A percentile compares a stretch with the other conserved stretches of the same genome.
Evolutionary conservation across 2,797 vertebrate species (phyloP).

Genomic region (Acipenser oxyrinchus): DNA sequence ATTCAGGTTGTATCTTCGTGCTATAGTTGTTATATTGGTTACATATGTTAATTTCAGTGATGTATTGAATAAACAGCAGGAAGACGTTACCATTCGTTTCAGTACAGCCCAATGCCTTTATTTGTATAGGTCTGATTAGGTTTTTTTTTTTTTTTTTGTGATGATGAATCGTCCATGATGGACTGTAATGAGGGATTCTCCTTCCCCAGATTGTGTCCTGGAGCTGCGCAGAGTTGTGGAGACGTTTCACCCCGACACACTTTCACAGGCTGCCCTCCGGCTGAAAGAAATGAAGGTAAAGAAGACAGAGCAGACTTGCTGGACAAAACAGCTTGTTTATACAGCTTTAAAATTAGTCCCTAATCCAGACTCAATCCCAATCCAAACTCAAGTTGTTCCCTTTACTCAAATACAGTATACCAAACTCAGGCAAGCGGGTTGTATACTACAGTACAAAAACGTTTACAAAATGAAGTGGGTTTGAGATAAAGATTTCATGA

Average conservation of each 20-base stretch:
- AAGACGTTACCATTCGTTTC: background rate
- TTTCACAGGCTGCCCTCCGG: constrained; percentile 15
- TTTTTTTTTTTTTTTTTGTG: too few relatives aligned
- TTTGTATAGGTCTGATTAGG: too few relatives aligned
- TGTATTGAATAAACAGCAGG: background rate
- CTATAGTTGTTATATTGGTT: background rate
- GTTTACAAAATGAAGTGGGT: too few relatives aligned
- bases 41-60: background rate
- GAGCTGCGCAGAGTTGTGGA: constrained; percentile 23
- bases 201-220: constrained; percentile 27
- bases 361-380: too few relatives aligned
- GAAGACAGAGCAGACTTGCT: background rate
- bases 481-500: too few relatives aligned
- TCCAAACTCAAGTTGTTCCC: too few relatives aligned
- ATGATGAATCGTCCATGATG: background rate
- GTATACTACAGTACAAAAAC: too few relatives aligned
- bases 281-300: constrained; percentile 30
- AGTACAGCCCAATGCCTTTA: background rate
- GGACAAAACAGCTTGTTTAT: background rate
- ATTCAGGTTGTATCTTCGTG: background rate
- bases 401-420: too few relatives aligned
- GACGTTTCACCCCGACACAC: constrained; percentile 14
- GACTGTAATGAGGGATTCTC: background rate
- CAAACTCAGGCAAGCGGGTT: too few relatives aligned
- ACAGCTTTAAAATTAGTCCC: too few relatives aligned